Base-by-base conservation (phyloP, 2,113 vertebrate species). In the Oncorhynchus keta region DNA sequence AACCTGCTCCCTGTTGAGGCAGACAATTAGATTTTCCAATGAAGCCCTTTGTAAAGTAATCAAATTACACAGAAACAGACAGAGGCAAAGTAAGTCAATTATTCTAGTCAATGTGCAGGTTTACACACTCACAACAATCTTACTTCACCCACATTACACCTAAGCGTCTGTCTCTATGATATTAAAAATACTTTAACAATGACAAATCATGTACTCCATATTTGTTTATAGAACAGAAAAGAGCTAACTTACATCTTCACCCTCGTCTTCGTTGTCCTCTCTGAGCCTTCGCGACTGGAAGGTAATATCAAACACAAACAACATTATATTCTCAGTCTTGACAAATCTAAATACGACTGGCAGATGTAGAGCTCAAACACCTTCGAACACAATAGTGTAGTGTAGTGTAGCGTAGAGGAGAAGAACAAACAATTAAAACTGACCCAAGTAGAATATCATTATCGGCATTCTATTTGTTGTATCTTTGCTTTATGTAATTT, bases 241-340 rank as follows among this genome's bases (percentile, higher is more conserved):
- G 73, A 62, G 70, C 82, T 77, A 67, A 93, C 91, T 93, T 91
- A 93, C 92, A 72, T 93, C 85, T 87, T 90, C 83, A 83, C 82
- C 81, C 76, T 96, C 93, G 20, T 93, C 85, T 87, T 90, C 83
- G 83, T 83, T 82, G 75, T 96, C 93, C 28, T 95, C 94, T 93
- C 92, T 97, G 83, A 98, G 92, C 94, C 97, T 96, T 95, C 96
- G 94, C 83, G 97, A 97, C 97, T 99, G 89, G 75, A 96, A 93
- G 89, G 91, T 89, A 91, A 91, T 88, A 90, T 62, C 28, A 86
- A 74, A 76, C 75, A 81, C 59, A 78, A 81, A 70, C 78, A 67
- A 78, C 24, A 73, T 66, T 75, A 74, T 9, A 68, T 12, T 66
- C 66, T 72, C 8, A 81, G 48, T 39, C 35, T 74, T 2, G 70